Evolutionary conservation across 2,888 invertebrate species (phyloP).

Genomic region (Helleia helle): DNA sequence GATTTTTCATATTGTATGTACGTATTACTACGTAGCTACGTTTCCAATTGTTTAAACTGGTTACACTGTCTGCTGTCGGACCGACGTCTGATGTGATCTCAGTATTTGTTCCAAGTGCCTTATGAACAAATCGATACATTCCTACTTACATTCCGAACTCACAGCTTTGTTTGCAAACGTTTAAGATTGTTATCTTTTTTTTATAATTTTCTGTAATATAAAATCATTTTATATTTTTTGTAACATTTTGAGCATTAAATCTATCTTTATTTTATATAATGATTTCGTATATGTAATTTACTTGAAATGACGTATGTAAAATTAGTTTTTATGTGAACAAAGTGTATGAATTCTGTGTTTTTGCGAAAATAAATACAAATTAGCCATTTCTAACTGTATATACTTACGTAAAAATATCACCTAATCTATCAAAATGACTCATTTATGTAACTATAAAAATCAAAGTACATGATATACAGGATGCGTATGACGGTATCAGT

Average conservation of each 20-base stretch:
- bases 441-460: not conserved
- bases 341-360: not conserved
- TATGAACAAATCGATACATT: slow-evolving; percentile 66
- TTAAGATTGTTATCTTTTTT: too few species aligned
- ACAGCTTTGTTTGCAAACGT: not conserved
- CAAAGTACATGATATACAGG: too few species aligned
- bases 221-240: too few species aligned
- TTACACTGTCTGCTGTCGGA: slow-evolving; percentile 9
- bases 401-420: not conserved
- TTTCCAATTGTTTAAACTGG: slow-evolving; percentile 8
- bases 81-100: slow-evolving; percentile 34
- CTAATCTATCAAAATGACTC: slow-evolving; percentile 1
- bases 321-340: not conserved
- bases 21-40: slow-evolving; percentile 13
- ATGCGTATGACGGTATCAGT: too few species aligned
- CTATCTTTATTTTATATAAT: too few species aligned
- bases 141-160: slow-evolving; percentile 45
- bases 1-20: slow-evolving; percentile 18
- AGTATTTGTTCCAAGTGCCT: slow-evolving; percentile 71
- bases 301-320: too few species aligned
- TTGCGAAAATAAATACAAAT: not conserved
- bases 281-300: too few species aligned
- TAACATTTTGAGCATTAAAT: too few species aligned
- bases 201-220: too few species aligned
- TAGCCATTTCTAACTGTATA: not conserved